Base-by-base conservation (phyloP, 2,113 vertebrate species). In the Nesogale talazaci region DNA sequence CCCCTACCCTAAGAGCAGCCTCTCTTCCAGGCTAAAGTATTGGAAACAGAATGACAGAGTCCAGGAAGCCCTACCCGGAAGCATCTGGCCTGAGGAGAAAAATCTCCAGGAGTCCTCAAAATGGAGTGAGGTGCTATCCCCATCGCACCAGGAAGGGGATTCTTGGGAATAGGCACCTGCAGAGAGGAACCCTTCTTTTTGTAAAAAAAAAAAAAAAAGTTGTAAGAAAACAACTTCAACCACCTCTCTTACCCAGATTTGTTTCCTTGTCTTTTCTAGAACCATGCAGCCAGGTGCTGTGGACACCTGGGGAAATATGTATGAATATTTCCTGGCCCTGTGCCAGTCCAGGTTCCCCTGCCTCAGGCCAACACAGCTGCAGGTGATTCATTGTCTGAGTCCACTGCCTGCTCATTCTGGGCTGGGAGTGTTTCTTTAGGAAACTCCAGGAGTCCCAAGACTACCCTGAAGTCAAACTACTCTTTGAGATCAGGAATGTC, bases 381-480 rank as follows among this genome's bases (percentile, higher is more conserved):
- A 77, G 65, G 83, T 94, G 91, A 94, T 70, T 96, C 91, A 93
- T 31, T 0, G 42, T 94, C 85, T 95, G 82, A 70, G 79, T 90
- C 63, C 84, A 85, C 63, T 85, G 93, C 83, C 79, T 83, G 42
- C 67, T 94, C 27, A 86, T 86, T 83, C 40, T 29, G 56, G 86
- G 56, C 83, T 63, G 38, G 12, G 17, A 23, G 69, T 83, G n/a
- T 93, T 94, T 91, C 61, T 42, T 74, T 76, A 94, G 65, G 84
- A 52, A 81, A 56, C 20, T 82, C 19, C 56, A 81, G 36, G 36
- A 40, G 56, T 74, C 34, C 57, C 31, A 38, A 40, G 34, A 79
- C 84, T 92, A 90, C 77, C 52, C 69, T 67, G 46, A 75, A 90
- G 38, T 40, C 36, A 86, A 86, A 63, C 29, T 23, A 20, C 42